Evolutionary conservation across 1,140 invertebrate species (phyloP), one percentile per base, ranked within the genome.

Genomic region (Trigoniulus corallinus): DNA sequence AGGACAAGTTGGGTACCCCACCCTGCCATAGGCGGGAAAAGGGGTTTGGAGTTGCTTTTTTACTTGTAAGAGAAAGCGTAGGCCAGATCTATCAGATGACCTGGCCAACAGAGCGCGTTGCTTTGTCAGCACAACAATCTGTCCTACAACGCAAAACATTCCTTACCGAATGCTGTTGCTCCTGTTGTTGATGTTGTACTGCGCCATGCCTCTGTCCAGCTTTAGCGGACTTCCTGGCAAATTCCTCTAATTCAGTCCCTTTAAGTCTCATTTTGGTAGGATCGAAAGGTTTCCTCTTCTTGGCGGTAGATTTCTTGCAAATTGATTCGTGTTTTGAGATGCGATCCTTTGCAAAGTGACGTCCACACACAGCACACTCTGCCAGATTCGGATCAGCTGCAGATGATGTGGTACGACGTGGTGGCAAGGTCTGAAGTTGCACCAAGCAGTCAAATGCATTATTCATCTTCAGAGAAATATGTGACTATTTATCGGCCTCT

Each of bases 181-280:
- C n/a, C n/a, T n/a, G n/a, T n/a, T n/a, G n/a, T n/a, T n/a, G n/a
- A n/a, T n/a, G n/a, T n/a, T n/a, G n/a, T n/a, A n/a, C n/a, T n/a
- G n/a, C n/a, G n/a, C n/a, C n/a, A n/a, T n/a, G n/a, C n/a, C n/a
- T n/a, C n/a, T n/a, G n/a, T n/a, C n/a, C n/a, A n/a, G n/a, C n/a
- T n/a, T n/a, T n/a, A n/a, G n/a, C n/a, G n/a, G n/a, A n/a, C 48
- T 73, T 74, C 50, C 60, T 71, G 24, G 76, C 68, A 62, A 79
- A 92, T 49, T 75, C 71, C 58, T 91, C 88, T 21, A 84, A 75
- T 58, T 94, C 91, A 0, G 89, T 94, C 22, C 89, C 89, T 66
- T 78, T 69, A 4, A 88, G 73, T 41, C 91, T 72, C 61, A 84
- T 84, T 63, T 87, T 87, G 2, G 79, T 73, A 12, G 82, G 77